phyloP scores from a whole-genome alignment of 2,888 invertebrate species.

The Melieria omissa region DNA sequence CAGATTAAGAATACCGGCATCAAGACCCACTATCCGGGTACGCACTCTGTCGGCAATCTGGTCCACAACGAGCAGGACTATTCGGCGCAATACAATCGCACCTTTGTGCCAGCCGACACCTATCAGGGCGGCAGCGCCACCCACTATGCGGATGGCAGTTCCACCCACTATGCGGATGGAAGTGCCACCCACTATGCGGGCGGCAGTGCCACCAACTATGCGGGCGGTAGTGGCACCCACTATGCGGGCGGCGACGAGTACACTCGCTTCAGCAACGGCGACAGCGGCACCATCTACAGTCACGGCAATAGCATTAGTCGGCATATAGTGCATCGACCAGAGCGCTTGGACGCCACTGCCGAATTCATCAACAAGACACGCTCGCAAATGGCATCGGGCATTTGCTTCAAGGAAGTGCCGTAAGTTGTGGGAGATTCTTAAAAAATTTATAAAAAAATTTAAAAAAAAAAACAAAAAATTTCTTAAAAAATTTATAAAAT shows the following conservation, averaged over 20 bases:
- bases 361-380: slow-evolving; percentile 65
- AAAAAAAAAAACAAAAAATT: not conserved
- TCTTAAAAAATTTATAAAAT: not conserved
- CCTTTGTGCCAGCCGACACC: slow-evolving; percentile 52
- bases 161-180: not conserved
- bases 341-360: slow-evolving; percentile 58
- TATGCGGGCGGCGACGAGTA: slow-evolving; percentile 14
- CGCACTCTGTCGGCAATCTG: slow-evolving; percentile 46
- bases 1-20: slow-evolving; percentile 60
- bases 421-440: slow-evolving; percentile 53
- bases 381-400: slow-evolving; percentile 60
- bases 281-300: slow-evolving; percentile 9
- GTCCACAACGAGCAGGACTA: slow-evolving; percentile 28
- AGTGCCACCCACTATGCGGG: slow-evolving; percentile 13
- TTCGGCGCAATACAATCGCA: slow-evolving; percentile 38
- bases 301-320: not conserved
- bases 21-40: slow-evolving; percentile 55
- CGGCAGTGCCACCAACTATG: not conserved
- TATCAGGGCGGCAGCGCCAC: slow-evolving; percentile 48
- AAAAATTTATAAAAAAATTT: not conserved
- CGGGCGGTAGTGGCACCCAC: not conserved
- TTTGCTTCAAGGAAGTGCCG: slow-evolving; percentile 66
- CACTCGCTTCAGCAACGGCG: slow-evolving; percentile 64
- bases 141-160: not conserved
- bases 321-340: slow-evolving; percentile 45